A percentile compares a stretch with the other conserved stretches of the same genome.
These are phyloP conservation scores for Lophochroa leadbeateri DNA, from an alignment of 2,113 vertebrate genomes.

Conservation along the genomic window DNA sequence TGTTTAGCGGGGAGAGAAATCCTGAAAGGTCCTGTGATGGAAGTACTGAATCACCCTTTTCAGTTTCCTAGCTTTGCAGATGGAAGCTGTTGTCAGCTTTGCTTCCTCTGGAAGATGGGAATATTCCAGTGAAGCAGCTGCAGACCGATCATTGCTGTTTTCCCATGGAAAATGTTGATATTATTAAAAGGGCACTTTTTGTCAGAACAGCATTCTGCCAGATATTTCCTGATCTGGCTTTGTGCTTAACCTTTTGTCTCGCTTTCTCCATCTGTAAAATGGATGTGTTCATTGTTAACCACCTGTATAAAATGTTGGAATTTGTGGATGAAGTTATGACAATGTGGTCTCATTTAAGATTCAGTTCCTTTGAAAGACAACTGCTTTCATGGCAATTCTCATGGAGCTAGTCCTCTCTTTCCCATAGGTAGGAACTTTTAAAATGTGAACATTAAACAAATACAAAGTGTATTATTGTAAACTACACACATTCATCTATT, in stretches of 20 bases:
- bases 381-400: neutral
- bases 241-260: slow-evolving; percentile 58
- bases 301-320: slow-evolving; percentile 42
- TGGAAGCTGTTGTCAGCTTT: slow-evolving; percentile 48
- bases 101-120: slow-evolving; percentile 59
- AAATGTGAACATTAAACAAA: neutral
- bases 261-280: slow-evolving; percentile 50
- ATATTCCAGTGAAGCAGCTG: slow-evolving; percentile 56
- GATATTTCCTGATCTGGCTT: slow-evolving; percentile 55
- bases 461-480: neutral
- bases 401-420: neutral
- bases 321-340: neutral
- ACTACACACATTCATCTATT: neutral
- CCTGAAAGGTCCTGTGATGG: neutral
- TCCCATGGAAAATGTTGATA: slow-evolving; percentile 64
- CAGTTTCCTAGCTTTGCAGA: neutral
- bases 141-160: neutral
- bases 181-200: slow-evolving; percentile 58
- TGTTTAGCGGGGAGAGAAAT: neutral
- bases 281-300: slow-evolving; percentile 4
- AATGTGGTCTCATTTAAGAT: neutral
- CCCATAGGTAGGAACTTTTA: neutral
- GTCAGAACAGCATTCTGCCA: slow-evolving; percentile 38
- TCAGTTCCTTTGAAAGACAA: neutral
- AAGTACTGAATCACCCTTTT: neutral